phyloP scores from a whole-genome alignment of 30 jellyfish, hydroid and myxozoan species.

The Aurelia aurita complex sp. Pacific region DNA sequence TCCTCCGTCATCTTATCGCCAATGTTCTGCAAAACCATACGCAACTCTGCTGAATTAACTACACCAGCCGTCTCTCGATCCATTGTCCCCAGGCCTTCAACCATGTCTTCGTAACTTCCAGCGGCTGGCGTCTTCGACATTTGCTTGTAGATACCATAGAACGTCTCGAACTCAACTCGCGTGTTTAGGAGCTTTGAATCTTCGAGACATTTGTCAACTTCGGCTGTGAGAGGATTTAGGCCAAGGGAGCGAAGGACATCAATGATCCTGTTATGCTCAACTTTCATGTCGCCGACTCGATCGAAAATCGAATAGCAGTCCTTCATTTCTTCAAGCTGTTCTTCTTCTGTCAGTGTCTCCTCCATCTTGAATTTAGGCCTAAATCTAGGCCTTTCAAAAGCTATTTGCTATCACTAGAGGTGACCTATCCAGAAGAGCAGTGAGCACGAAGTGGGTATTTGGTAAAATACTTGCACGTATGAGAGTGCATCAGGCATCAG shows the following conservation, averaged over 20 bases:
- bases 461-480: too few relatives aligned
- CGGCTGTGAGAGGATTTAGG: conserved; percentile 76
- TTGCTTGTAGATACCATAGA: conserved; percentile 85
- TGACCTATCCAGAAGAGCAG: too few relatives aligned
- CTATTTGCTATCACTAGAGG: too few relatives aligned
- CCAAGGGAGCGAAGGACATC: conserved; percentile 93
- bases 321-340: conserved; percentile 84
- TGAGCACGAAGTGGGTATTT: too few relatives aligned
- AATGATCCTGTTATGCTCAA: conserved; percentile 58
- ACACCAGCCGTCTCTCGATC: conserved; percentile 91
- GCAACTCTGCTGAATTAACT: conserved; percentile 85
- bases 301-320: conserved; percentile 87
- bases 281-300: conserved; percentile 86
- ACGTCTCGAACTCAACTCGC: conserved; percentile 92
- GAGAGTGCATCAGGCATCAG: too few relatives aligned
- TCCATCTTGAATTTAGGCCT: neutral
- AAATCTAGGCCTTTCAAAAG: neutral
- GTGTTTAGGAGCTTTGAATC: conserved; percentile 78
- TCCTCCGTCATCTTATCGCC: conserved; percentile 95
- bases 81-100: conserved; percentile 87
- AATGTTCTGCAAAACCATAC: conserved; percentile 71
- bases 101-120: conserved; percentile 92
- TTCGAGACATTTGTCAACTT: conserved; percentile 73
- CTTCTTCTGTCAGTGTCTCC: conserved; percentile 69
- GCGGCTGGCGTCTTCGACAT: conserved; percentile 68